Evolutionary conservation across 2,888 invertebrate species (phyloP).

Genomic region (Bombyx huttoni): DNA sequence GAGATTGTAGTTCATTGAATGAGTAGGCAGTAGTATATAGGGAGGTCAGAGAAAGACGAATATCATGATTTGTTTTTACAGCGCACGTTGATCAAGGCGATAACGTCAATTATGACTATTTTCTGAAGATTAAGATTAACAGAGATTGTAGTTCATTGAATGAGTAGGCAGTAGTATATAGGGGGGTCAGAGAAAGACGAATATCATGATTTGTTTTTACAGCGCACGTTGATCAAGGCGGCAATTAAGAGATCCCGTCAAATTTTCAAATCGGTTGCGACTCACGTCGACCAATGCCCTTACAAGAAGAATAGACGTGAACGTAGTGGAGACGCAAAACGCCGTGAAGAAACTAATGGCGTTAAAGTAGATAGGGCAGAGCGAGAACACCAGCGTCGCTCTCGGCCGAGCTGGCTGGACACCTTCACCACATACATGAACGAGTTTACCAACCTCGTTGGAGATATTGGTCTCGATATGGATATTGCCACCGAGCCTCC

Average conservation of each 20-base stretch:
- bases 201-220: slow-evolving; percentile 6
- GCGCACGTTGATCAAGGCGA: slow-evolving; percentile 39
- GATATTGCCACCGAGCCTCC: slow-evolving; percentile 13
- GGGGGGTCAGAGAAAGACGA: not conserved
- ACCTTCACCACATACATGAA: slow-evolving; percentile 62
- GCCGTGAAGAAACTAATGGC: slow-evolving; percentile 14
- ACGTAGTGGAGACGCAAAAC: slow-evolving; percentile 11
- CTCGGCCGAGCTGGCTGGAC: slow-evolving; percentile 55
- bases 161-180: no score
- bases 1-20: no score
- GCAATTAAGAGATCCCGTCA: slow-evolving; percentile 50
- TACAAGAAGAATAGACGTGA: slow-evolving; percentile 29
- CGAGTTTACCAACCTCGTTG: slow-evolving; percentile 66
- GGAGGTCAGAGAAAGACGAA: not conserved
- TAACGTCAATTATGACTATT: no score
- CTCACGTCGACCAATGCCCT: slow-evolving; percentile 22
- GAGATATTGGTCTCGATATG: slow-evolving; percentile 32
- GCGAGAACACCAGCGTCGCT: slow-evolving; percentile 20
- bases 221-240: slow-evolving; percentile 42
- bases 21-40: no score
- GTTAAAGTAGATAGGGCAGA: slow-evolving; percentile 22
- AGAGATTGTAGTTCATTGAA: no score
- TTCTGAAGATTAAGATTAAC: no score
- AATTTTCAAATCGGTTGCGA: slow-evolving; percentile 38
- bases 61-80: slow-evolving; percentile 13